phyloP scores from a whole-genome alignment of 2,888 invertebrate genomes.

The Phoenoteleia sp. region DNA sequence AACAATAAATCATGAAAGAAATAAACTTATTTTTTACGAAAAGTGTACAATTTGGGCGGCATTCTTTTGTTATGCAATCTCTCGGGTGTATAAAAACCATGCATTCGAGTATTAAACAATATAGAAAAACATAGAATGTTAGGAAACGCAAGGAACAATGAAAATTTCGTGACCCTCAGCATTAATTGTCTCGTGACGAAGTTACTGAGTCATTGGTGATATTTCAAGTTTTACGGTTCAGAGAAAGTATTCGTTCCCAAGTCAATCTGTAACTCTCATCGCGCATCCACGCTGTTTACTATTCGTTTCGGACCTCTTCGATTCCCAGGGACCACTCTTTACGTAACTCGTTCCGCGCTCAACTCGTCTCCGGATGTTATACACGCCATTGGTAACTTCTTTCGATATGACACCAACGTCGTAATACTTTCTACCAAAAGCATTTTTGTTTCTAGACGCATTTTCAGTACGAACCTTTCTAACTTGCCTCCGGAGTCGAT shows the following conservation, averaged over 20 bases:
- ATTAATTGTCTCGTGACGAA: conserved; percentile 57
- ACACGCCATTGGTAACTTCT: conserved; percentile 40
- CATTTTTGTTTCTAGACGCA: conserved; percentile 34
- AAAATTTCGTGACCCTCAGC: conserved; percentile 50
- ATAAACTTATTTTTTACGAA: not conserved
- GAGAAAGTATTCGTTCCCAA: conserved; percentile 67
- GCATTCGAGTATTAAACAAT: conserved; percentile 44
- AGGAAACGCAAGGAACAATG: conserved; percentile 37
- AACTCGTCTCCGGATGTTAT: conserved; percentile 44
- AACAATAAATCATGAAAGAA: not conserved
- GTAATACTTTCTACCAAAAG: conserved; percentile 56
- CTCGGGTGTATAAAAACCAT: conserved; percentile 25
- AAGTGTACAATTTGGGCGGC: not conserved
- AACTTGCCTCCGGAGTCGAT: not conserved
- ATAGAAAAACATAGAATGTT: conserved; percentile 39
- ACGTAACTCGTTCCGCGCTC: conserved; percentile 59
- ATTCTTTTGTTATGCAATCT: conserved; percentile 21
- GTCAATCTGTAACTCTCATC: conserved; percentile 55
- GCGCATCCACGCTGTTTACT: conserved; percentile 59
- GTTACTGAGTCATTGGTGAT: conserved; percentile 66
- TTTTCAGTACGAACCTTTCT: conserved; percentile 2
- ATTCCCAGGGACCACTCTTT: conserved; percentile 64
- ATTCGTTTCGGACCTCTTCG: conserved; percentile 60
- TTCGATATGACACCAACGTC: conserved; percentile 21
- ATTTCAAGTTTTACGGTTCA: conserved; percentile 65